Evolutionary conservation across 2,113 vertebrate species (phyloP).

Genomic region (Thryonomys swinderianus): DNA sequence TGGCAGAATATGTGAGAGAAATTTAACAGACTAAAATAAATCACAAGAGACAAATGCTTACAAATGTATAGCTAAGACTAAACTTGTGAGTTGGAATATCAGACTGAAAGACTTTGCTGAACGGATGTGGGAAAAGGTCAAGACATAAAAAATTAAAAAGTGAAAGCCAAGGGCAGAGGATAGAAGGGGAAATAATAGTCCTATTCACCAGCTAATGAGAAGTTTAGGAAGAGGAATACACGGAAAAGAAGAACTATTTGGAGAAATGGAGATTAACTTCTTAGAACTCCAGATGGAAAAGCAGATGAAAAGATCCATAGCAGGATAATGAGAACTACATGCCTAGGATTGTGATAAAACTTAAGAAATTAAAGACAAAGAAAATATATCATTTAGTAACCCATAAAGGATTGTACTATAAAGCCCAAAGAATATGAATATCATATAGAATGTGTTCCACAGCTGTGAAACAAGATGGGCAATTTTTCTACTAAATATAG

Average conservation of each 20-base stretch:
- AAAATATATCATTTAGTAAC: background rate
- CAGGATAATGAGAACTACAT: background rate
- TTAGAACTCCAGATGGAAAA: slow-evolving; percentile 34
- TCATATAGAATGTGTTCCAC: background rate
- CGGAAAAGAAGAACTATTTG: background rate
- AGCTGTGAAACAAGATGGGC: background rate
- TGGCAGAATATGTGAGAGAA: background rate
- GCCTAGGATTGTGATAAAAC: background rate
- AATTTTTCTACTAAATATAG: background rate
- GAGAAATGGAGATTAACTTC: slow-evolving; percentile 32
- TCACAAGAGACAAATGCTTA: background rate
- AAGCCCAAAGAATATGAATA: background rate
- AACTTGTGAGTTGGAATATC: background rate
- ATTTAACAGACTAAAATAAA: background rate
- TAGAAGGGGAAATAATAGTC: background rate
- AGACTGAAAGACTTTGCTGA: background rate
- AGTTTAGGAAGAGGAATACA: background rate
- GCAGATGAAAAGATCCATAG: background rate
- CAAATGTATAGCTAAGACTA: background rate
- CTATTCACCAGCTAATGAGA: background rate
- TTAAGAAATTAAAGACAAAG: background rate
- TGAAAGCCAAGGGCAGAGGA: background rate
- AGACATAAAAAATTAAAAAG: background rate
- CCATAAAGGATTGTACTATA: background rate
- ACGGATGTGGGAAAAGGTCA: background rate